Conservation (phyloP, 1,140 invertebrate species). For the Danaus plexippus region DNA sequence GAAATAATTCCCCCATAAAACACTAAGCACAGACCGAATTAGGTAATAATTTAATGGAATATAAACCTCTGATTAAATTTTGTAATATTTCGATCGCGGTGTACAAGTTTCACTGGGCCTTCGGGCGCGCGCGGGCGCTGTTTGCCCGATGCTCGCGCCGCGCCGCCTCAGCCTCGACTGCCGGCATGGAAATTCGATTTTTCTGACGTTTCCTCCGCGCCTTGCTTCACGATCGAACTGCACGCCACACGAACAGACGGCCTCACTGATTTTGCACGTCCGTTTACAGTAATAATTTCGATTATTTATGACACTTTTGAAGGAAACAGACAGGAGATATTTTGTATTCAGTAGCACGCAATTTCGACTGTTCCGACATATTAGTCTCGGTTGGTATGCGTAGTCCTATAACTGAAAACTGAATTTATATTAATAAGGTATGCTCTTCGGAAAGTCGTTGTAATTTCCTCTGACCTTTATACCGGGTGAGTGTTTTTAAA, state of each 20-base stretch:
- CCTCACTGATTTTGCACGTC: slow-evolving; percentile 63
- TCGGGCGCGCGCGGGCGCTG: slow-evolving; percentile 56
- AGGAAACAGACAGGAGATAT: slow-evolving; percentile 35
- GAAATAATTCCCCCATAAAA: slow-evolving; percentile 22
- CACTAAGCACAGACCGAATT: slow-evolving; percentile 29
- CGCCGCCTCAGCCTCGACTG: slow-evolving; percentile 66
- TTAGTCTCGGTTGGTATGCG: not conserved
- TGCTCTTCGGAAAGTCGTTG: slow-evolving; percentile 4
- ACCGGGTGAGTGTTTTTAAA: slow-evolving; percentile 1
- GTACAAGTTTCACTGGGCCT: slow-evolving; percentile 22
- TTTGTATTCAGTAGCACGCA: slow-evolving; percentile 36
- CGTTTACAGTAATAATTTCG: slow-evolving; percentile 45
- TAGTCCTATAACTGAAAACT: too few relatives aligned
- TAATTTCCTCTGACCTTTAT: too few relatives aligned
- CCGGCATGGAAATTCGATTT: slow-evolving; percentile 69
- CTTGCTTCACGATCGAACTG: slow-evolving; percentile 66
- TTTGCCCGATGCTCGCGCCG: slow-evolving; percentile 56
- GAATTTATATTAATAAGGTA: slow-evolving; percentile 5
- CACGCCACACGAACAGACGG: slow-evolving; percentile 48
- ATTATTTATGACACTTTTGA: slow-evolving; percentile 50
- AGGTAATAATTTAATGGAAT: too few relatives aligned
- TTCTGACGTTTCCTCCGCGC: slow-evolving; percentile 69
- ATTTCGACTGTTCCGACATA: slow-evolving; percentile 34
- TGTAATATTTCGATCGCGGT: slow-evolving; percentile 22
- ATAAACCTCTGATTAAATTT: slow-evolving; percentile 24